These are phyloP conservation scores for Halichoerus grypus DNA, from an alignment of 2,113 vertebrate genomes.

Conservation along the genomic window DNA sequence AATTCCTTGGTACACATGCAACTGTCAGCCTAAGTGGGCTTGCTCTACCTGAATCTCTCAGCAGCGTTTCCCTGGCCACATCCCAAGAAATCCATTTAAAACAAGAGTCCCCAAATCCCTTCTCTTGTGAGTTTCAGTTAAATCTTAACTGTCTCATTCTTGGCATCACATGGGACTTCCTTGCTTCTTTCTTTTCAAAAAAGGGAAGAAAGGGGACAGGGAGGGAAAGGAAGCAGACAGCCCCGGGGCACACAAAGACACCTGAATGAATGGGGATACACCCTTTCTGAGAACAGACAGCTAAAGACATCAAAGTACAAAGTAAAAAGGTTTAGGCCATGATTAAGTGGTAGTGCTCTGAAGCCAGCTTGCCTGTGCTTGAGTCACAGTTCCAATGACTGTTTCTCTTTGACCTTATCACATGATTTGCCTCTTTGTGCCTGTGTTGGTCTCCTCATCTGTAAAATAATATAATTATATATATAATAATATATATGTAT, in stretches of 20 bases:
- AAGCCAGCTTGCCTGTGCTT: not conserved
- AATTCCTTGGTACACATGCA: not conserved
- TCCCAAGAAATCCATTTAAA: not conserved
- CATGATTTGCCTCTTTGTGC: not conserved
- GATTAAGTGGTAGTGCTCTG: not conserved
- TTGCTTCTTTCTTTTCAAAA: not conserved
- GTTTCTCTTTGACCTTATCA: not conserved
- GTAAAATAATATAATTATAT: not conserved
- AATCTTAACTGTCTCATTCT: not conserved
- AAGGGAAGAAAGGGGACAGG: not conserved
- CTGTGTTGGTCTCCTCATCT: not conserved
- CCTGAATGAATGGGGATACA: not conserved
- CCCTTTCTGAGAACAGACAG: not conserved
- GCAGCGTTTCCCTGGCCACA: not conserved
- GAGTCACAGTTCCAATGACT: not conserved
- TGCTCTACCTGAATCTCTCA: not conserved
- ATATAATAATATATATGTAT: not conserved
- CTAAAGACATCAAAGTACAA: not conserved
- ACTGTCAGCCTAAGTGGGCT: not conserved
- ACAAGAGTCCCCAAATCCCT: not conserved
- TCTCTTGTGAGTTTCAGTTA: not conserved
- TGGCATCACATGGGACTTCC: not conserved
- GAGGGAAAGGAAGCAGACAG: not conserved
- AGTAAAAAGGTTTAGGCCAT: not conserved
- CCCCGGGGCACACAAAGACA: not conserved